phyloP scores from a whole-genome alignment of 2,113 vertebrate genomes.

The Sminthopsis crassicaudata region DNA sequence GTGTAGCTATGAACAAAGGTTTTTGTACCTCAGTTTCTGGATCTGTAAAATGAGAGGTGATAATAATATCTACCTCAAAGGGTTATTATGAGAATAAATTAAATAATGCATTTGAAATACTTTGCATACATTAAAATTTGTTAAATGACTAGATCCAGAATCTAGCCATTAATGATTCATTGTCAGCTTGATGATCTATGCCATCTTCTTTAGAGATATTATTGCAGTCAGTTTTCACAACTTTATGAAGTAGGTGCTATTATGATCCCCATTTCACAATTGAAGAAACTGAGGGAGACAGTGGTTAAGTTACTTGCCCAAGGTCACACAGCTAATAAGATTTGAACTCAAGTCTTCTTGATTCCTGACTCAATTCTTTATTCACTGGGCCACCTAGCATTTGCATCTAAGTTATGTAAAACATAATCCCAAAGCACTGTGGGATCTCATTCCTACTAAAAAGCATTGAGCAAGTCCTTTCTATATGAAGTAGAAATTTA shows the following conservation, averaged over 20 bases:
- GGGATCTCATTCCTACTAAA: background rate
- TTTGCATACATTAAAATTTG: background rate
- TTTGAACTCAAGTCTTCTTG: background rate
- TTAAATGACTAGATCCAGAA: background rate
- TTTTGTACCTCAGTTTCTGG: background rate
- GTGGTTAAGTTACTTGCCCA: background rate
- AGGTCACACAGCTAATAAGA: background rate
- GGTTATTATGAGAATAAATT: background rate
- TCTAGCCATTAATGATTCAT: background rate
- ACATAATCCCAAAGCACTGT: rapidly evolving
- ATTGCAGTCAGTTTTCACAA: background rate
- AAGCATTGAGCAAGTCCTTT: background rate
- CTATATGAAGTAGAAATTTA: background rate
- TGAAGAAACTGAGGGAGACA: background rate
- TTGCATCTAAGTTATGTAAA: background rate
- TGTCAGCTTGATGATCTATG: background rate
- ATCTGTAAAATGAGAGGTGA: background rate
- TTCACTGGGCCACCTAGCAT: background rate
- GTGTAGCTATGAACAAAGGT: background rate
- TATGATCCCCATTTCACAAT: background rate
- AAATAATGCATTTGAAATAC: background rate
- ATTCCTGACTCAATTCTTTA: background rate
- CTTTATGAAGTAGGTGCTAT: background rate
- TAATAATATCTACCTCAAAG: background rate
- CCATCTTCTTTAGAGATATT: background rate